Evolutionary conservation across 2,888 invertebrate species (phyloP), one percentile per base, ranked within the genome.

Genomic region (Autographa gamma): DNA sequence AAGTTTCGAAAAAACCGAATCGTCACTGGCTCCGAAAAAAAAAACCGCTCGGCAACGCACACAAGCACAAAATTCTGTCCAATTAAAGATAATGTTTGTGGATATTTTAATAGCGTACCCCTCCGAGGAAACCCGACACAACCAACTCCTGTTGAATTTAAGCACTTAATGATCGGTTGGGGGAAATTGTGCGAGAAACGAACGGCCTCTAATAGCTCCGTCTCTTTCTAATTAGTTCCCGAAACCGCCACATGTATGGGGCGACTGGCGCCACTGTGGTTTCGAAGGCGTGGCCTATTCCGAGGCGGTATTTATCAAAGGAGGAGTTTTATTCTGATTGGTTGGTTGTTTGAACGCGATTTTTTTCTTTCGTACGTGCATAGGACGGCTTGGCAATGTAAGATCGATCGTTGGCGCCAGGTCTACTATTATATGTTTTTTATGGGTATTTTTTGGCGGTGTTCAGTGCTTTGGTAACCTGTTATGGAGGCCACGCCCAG

Each of bases 111-210:
- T 95, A 95, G 93, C 93, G 93, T 91, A 91, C 94, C 95, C 95
- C 95, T 93, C 94, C 93, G 94, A 90, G 86, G 95, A 94, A 95
- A 95, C 88, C 92, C 94, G 95, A 95, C 95, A 95, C 95, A 95
- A 95, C 95, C 95, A 95, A 93, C 95, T 94, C 94, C 91, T 91
- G 94, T 93, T 91, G 95, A 93, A 93, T 92, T 95, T 95, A 95
- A 95, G 95, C 95, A 95, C 95, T 95, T 95, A 95, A 95, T 95
- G 95, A 95, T 92, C 93, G 93, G 95, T 95, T 95, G 95, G 94
- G 91, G 92, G 93, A 95, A 95, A 95, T 95, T 95, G 95, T 95
- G 93, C 95, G 95, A 92, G 95, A 94, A 93, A 93, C 95, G 95
- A 91, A 93, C 94, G 85, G 92, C 93, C 92, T 92, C 90, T 90